A percentile compares a stretch with the other conserved stretches of the same genome.
Evolutionary conservation across 2,888 invertebrate species (phyloP).

Genomic region (Plebejus melissa): DNA sequence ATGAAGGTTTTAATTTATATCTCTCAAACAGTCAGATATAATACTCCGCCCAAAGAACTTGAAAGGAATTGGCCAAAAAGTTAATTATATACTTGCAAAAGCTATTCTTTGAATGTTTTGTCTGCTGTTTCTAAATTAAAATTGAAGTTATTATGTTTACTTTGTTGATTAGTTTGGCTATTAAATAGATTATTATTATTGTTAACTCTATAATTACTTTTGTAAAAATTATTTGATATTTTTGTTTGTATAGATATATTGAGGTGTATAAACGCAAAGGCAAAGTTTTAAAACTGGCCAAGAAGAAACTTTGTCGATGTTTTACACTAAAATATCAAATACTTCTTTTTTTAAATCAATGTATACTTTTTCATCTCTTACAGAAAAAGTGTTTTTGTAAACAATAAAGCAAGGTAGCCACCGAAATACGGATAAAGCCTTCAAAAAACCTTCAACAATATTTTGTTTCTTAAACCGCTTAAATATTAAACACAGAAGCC

Average conservation of each 20-base stretch:
- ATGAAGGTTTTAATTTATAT: background rate
- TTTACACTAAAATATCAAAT: too few species aligned
- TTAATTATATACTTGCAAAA: conserved; percentile 22
- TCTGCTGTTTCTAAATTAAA: conserved; percentile 6
- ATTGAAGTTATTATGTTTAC: background rate
- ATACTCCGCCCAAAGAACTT: conserved; percentile 2
- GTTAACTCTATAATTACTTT: background rate
- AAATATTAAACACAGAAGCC: conserved; percentile 24
- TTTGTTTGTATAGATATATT: background rate
- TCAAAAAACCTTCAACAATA: background rate
- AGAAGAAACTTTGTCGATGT: too few species aligned
- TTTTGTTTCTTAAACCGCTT: conserved; percentile 35
- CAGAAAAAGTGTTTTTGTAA: background rate
- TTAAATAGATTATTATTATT: background rate
- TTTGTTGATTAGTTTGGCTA: background rate
- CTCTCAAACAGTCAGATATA: conserved; percentile 9
- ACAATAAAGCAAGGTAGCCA: background rate
- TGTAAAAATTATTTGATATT: too few species aligned
- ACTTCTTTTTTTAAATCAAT: too few species aligned
- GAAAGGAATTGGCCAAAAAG: conserved; percentile 20
- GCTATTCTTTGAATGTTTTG: background rate
- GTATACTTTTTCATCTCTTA: background rate
- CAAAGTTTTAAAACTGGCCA: too few species aligned
- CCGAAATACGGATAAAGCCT: conserved; percentile 3
- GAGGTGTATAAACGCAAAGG: too few species aligned